Conservation (phyloP, 2,113 vertebrate genomes). For the Rostratula benghalensis region DNA sequence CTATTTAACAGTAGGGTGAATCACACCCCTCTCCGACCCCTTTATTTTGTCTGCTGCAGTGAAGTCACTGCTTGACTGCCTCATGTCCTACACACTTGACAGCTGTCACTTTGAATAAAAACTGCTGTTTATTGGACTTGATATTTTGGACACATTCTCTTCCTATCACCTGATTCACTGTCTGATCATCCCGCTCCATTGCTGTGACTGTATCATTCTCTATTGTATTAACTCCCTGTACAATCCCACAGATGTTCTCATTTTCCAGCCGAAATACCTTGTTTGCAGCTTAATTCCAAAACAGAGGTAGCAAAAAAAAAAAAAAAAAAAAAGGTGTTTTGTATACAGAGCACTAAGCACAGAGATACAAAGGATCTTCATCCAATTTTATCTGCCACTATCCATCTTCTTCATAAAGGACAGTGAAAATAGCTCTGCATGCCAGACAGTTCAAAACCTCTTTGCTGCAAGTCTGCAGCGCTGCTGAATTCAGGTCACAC, state of each 20-base stretch:
- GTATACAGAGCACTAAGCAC: not conserved
- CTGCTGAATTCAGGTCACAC: slow-evolving; percentile 41
- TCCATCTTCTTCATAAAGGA: slow-evolving; percentile 11
- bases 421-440: slow-evolving; percentile 3
- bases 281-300: slow-evolving; percentile 2
- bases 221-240: not conserved
- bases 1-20: not conserved
- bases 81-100: not conserved
- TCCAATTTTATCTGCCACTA: slow-evolving; percentile 29
- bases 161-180: slow-evolving; percentile 2
- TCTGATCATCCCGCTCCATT: not conserved
- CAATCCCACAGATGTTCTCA: not conserved
- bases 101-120: slow-evolving; percentile 53
- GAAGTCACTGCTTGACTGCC: not conserved
- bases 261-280: slow-evolving; percentile 21
- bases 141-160: slow-evolving; percentile 21
- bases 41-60: slow-evolving; percentile 15
- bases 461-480: not conserved
- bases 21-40: not conserved
- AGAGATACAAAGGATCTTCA: not conserved
- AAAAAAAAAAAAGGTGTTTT: not conserved
- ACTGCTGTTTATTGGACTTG: slow-evolving; percentile 2
- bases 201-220: not conserved
- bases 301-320: not conserved
- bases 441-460: slow-evolving; percentile 23